phyloP scores from a whole-genome alignment of 2,113 vertebrate species.

The Hassar affinis region DNA sequence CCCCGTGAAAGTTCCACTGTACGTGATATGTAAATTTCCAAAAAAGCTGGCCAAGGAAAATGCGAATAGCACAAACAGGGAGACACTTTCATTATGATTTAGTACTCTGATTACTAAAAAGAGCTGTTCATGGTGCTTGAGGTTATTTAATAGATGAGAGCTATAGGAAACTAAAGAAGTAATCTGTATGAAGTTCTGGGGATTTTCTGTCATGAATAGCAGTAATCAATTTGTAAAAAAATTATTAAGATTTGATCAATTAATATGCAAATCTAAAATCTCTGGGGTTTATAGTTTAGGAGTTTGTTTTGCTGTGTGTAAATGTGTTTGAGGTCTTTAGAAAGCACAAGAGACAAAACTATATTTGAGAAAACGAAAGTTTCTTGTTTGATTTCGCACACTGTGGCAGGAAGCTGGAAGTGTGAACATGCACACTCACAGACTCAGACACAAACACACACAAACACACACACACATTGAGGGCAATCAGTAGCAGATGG shows the following conservation, averaged over 20 bases:
- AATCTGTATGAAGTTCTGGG: background rate
- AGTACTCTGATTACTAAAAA: background rate
- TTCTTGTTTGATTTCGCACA: conserved; percentile 31
- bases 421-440: conserved; percentile 17
- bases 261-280: background rate
- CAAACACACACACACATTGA: conserved; percentile 26
- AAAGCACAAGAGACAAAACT: background rate
- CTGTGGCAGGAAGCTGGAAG: conserved; percentile 24
- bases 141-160: background rate
- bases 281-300: background rate
- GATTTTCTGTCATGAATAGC: background rate
- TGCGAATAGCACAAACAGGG: too few relatives aligned
- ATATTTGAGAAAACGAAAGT: conserved; percentile 42
- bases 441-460: conserved; percentile 23
- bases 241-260: background rate
- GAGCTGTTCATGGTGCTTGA: background rate
- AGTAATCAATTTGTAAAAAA: background rate
- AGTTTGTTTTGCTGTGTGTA: background rate
- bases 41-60: background rate
- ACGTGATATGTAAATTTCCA: background rate
- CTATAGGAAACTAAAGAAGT: background rate
- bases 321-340: background rate
- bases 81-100: background rate
- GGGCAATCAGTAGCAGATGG: conserved; percentile 69
- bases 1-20: too few relatives aligned